These are phyloP conservation scores for Copidosoma aretas DNA, from an alignment of 2,888 invertebrate genomes.

Conservation along the genomic window DNA sequence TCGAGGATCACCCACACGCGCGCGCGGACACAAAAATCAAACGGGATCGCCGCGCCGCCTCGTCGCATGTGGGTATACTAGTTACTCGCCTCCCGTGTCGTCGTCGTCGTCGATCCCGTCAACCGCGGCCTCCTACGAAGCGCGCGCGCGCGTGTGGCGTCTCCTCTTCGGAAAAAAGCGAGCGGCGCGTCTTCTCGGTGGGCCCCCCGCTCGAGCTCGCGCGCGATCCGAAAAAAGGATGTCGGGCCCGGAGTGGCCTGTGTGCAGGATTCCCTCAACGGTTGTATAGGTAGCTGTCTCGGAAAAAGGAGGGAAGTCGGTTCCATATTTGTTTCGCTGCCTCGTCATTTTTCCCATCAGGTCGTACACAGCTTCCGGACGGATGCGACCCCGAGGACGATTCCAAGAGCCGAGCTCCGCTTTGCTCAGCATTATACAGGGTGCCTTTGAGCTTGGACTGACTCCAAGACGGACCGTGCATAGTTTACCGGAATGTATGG, in stretches of 20 bases:
- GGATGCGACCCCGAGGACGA: too few species aligned
- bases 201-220: neutral
- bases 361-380: too few species aligned
- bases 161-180: neutral
- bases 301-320: too few species aligned
- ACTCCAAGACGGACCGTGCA: too few species aligned
- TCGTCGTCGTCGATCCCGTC: neutral
- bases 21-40: constrained; percentile 15
- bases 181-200: neutral
- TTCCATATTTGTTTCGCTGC: too few species aligned
- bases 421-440: too few species aligned
- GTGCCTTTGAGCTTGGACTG: too few species aligned
- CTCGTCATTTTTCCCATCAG: too few species aligned
- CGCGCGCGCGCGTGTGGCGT: neutral
- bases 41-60: constrained; percentile 14
- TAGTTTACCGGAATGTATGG: too few species aligned
- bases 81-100: constrained; percentile 22
- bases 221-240: neutral
- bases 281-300: too few species aligned
- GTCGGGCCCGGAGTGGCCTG: neutral
- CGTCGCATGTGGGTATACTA: constrained; percentile 4
- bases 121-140: neutral
- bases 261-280: neutral
- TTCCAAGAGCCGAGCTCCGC: too few species aligned
- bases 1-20: neutral